These are phyloP conservation scores for Sorex fumeus DNA, from an alignment of 2,113 vertebrate genomes.

Conservation along the genomic window DNA sequence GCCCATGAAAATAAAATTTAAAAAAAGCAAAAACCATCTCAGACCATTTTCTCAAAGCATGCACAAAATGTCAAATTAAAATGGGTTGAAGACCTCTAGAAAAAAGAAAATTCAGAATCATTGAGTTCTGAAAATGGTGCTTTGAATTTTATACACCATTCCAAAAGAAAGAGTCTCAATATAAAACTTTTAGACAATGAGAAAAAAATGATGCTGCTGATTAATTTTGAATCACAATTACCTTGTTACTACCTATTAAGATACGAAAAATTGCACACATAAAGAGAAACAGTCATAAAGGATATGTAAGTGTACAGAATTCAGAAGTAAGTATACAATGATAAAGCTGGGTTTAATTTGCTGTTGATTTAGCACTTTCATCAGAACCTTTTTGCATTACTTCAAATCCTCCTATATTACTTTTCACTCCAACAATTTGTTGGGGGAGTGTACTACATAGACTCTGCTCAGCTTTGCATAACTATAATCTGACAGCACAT, in stretches of 20 bases:
- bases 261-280: not conserved
- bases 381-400: not conserved
- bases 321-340: not conserved
- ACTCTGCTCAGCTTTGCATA: not conserved
- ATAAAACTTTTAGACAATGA: not conserved
- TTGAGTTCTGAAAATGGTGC: too few species aligned
- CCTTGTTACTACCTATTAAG: not conserved
- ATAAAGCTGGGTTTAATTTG: not conserved
- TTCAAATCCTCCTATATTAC: not conserved
- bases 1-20: too few species aligned
- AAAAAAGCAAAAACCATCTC: too few species aligned
- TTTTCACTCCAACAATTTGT: not conserved
- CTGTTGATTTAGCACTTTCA: not conserved
- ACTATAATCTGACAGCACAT: not conserved
- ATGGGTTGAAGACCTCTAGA: too few species aligned
- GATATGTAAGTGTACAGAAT: not conserved
- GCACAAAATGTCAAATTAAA: too few species aligned
- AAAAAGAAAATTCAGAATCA: not conserved
- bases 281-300: not conserved
- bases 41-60: too few species aligned
- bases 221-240: not conserved
- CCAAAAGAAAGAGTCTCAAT: not conserved
- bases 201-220: not conserved
- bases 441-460: not conserved
- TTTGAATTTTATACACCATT: not conserved